phyloP scores from a whole-genome alignment of 2,888 invertebrate genomes.

The Dolichopus griseipennis region DNA sequence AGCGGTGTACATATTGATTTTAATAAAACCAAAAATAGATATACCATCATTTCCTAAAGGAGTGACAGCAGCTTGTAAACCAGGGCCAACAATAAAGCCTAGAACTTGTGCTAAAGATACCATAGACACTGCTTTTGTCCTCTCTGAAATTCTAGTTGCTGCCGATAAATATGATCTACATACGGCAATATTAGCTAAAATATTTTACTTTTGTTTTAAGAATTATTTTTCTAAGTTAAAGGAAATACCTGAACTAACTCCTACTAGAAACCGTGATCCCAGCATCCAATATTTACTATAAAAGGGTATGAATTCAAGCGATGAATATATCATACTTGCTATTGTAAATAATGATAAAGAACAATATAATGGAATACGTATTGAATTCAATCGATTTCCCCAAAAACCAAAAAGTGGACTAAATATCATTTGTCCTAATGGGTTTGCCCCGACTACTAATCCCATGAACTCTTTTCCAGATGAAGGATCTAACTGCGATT shows the following conservation, averaged over 20 bases:
- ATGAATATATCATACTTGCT: conserved; percentile 66
- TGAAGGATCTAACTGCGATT: conserved; percentile 62
- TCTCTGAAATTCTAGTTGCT: conserved; percentile 68
- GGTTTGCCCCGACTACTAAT: conserved; percentile 75
- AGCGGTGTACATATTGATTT: conserved; percentile 80
- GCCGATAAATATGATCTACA: conserved; percentile 77
- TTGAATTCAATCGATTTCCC: conserved; percentile 66
- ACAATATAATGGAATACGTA: conserved; percentile 60
- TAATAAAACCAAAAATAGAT: conserved; percentile 47
- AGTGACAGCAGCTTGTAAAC: conserved; percentile 70
- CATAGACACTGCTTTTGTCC: conserved; percentile 75
- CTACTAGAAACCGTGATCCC: conserved; percentile 66
- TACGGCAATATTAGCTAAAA: conserved; percentile 68
- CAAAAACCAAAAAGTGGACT: conserved; percentile 78
- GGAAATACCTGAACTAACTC: conserved; percentile 66
- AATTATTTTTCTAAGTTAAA: background rate
- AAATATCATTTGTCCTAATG: conserved; percentile 76
- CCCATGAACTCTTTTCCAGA: conserved; percentile 78
- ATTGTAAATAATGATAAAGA: conserved; percentile 63
- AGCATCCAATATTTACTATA: conserved; percentile 67
- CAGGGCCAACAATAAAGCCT: conserved; percentile 80
- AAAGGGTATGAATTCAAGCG: conserved; percentile 59
- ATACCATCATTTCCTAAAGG: conserved; percentile 63
- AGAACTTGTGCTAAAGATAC: conserved; percentile 77
- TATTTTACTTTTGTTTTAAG: background rate